These are phyloP conservation scores for Microtus montanus DNA, from an alignment of 2,113 vertebrate genomes.

Conservation along the genomic window DNA sequence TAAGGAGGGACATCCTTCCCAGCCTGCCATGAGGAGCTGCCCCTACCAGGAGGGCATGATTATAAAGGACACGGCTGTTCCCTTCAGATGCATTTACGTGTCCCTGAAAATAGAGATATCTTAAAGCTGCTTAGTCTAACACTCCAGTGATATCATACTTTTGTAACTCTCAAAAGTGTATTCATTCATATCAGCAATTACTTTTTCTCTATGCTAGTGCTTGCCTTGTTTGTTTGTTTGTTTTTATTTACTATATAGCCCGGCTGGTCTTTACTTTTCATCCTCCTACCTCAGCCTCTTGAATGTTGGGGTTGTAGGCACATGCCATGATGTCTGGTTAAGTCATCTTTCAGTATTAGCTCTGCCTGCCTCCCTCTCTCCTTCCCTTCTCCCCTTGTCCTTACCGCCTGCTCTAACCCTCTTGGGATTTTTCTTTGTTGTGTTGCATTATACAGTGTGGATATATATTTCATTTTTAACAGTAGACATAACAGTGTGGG, in stretches of 20 bases:
- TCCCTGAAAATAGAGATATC: background rate
- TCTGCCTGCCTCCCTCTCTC: background rate
- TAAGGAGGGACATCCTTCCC: background rate
- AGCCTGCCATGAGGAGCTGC: background rate
- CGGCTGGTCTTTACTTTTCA: too few relatives aligned
- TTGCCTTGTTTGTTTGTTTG: background rate
- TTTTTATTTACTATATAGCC: background rate
- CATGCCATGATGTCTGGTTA: background rate
- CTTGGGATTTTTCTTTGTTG: background rate
- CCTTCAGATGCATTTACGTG: background rate
- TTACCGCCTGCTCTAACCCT: background rate
- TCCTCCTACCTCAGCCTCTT: background rate
- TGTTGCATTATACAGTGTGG: background rate
- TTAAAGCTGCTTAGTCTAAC: background rate
- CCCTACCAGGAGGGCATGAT: background rate
- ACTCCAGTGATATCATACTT: slow-evolving; percentile 20
- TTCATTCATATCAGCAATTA: background rate
- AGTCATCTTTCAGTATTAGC: background rate
- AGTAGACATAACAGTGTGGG: background rate
- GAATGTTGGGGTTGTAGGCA: background rate
- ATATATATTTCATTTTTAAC: background rate
- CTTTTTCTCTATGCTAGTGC: background rate
- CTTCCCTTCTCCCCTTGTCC: too few relatives aligned
- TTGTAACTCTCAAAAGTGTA: background rate
- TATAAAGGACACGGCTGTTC: background rate